phyloP scores from a whole-genome alignment of 1,140 invertebrate genomes.

The Drosophila albomicans region DNA sequence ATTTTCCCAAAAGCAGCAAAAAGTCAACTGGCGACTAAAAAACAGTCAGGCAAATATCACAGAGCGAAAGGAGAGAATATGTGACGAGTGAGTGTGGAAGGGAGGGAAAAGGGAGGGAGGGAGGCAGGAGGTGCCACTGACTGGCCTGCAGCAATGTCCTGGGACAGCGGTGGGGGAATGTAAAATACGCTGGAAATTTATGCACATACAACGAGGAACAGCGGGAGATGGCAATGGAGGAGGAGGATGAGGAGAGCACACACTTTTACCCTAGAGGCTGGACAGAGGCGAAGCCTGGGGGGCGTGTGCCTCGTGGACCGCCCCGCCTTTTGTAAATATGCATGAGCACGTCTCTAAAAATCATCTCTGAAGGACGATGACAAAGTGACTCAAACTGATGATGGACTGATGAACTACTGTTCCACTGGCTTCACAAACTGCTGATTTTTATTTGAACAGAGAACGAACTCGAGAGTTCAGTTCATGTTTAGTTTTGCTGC shows the following conservation, averaged over 20 bases:
- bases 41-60: constrained; percentile 50
- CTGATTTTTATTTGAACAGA: constrained; percentile 63
- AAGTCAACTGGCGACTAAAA: constrained; percentile 57
- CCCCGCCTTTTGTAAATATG: constrained; percentile 66
- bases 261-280: constrained; percentile 42
- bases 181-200: constrained; percentile 47
- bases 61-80: constrained; percentile 10
- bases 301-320: constrained; percentile 16
- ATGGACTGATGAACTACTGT: constrained; percentile 36
- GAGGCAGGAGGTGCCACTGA: background rate
- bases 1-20: constrained; percentile 54
- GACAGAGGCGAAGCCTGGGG: constrained; percentile 16
- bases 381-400: constrained; percentile 29
- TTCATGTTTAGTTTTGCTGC: constrained; percentile 13
- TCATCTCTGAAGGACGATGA: constrained; percentile 66
- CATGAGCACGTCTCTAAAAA: constrained; percentile 64
- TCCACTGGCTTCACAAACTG: constrained; percentile 19
- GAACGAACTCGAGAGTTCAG: constrained; percentile 8
- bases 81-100: constrained; percentile 1
- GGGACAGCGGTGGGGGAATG: background rate
- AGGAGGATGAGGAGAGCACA: constrained; percentile 27
- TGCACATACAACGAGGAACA: constrained; percentile 32
- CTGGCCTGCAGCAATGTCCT: constrained; percentile 15
- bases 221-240: background rate
- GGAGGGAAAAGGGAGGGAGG: background rate